Conservation (phyloP, 2,797 vertebrate genomes). For the Hippoglossus hippoglossus region DNA sequence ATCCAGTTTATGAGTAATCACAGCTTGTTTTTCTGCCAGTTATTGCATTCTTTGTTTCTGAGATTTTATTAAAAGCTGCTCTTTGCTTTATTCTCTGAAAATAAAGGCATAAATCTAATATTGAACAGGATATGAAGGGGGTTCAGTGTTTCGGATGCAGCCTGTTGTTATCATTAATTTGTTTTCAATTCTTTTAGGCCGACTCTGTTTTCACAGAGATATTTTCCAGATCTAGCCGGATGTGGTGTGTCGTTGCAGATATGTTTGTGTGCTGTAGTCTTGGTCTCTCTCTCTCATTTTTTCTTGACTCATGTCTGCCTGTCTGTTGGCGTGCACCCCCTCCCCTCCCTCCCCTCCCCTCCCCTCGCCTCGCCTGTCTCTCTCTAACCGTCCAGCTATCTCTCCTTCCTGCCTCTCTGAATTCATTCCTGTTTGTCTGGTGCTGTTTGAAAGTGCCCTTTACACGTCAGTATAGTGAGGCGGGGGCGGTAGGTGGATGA, state of each 20-base stretch:
- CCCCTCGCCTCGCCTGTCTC: slow-evolving; percentile 14
- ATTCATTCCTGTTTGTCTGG: slow-evolving; percentile 59
- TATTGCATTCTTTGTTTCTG: slow-evolving; percentile 46
- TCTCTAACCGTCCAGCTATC: slow-evolving; percentile 11
- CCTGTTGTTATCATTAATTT: slow-evolving; percentile 73
- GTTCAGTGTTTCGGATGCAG: slow-evolving; percentile 48
- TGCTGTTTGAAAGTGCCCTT: slow-evolving; percentile 76
- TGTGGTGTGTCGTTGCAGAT: slow-evolving; percentile 48
- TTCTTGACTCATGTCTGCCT: slow-evolving; percentile 27
- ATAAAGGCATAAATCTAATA: slow-evolving; percentile 68
- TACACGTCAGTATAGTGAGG: slow-evolving; percentile 66
- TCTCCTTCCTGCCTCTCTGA: slow-evolving; percentile 26
- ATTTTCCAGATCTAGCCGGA: slow-evolving; percentile 61
- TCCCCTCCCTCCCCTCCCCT: not conserved
- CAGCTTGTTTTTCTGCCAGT: slow-evolving; percentile 35
- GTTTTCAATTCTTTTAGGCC: slow-evolving; percentile 65
- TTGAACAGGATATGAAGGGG: slow-evolving; percentile 72
- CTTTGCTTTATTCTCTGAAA: slow-evolving; percentile 48
- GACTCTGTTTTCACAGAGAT: slow-evolving; percentile 67
- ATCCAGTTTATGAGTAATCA: slow-evolving; percentile 58
- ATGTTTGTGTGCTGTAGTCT: slow-evolving; percentile 43
- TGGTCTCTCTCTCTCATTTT: slow-evolving; percentile 20
- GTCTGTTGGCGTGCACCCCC: slow-evolving; percentile 24
- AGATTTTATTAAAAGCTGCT: slow-evolving; percentile 68
- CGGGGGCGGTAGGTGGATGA: slow-evolving; percentile 25